A percentile compares a stretch with the other conserved stretches of the same genome.
Evolutionary conservation across 2,113 vertebrate species (phyloP).

Genomic region (Aptenodytes patagonicus): DNA sequence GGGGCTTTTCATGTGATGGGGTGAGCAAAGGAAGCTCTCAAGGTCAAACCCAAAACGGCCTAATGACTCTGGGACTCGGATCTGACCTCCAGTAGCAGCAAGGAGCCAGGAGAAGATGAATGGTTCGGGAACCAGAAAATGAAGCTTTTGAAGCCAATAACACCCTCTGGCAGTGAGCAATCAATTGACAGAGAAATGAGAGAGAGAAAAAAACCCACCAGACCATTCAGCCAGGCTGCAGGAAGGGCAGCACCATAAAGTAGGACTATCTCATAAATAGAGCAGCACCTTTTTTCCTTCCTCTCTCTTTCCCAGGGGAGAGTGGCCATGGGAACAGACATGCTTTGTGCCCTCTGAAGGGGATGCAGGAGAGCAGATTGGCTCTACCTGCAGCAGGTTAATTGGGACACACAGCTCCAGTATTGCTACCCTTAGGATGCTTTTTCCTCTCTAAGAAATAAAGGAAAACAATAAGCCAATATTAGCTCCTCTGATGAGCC

Average conservation of each 20-base stretch:
- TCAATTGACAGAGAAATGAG: constrained; percentile 9
- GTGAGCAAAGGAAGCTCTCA: background rate
- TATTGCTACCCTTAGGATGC: background rate
- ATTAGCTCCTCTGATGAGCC: background rate
- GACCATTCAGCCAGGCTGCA: background rate
- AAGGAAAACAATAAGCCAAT: background rate
- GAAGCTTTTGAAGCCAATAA: constrained; percentile 24
- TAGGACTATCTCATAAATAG: background rate
- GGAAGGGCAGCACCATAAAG: background rate
- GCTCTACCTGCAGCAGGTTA: background rate
- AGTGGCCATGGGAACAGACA: constrained; percentile 12
- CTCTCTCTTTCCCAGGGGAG: background rate
- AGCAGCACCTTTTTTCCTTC: background rate
- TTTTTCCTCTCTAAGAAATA: background rate
- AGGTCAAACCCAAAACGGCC: background rate
- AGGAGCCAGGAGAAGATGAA: background rate
- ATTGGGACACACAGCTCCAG: background rate
- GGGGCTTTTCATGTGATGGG: background rate
- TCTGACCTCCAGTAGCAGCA: background rate
- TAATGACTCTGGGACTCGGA: background rate
- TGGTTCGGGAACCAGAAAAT: constrained; percentile 29
- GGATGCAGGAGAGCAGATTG: background rate
- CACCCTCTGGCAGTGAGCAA: background rate
- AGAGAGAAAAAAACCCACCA: background rate
- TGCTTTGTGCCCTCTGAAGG: background rate